These are phyloP conservation scores for Sarcophaga carnaria DNA, from an alignment of 2,888 invertebrate genomes.

Conservation along the genomic window DNA sequence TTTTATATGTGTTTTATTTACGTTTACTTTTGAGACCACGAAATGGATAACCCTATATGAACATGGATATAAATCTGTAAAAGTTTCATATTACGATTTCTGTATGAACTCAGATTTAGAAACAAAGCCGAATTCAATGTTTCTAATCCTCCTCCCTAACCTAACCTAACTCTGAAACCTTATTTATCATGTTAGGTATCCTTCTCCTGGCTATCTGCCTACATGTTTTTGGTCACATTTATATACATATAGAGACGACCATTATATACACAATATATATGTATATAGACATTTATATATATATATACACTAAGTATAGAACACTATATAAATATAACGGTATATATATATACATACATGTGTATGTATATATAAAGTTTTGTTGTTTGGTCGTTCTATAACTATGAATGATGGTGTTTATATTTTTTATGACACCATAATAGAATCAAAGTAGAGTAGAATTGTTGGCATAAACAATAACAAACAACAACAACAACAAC, in stretches of 20 bases:
- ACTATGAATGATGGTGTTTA: slow-evolving; percentile 50
- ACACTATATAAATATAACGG: too few relatives aligned
- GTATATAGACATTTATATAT: too few relatives aligned
- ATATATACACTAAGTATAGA: too few relatives aligned
- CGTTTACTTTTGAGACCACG: too few relatives aligned
- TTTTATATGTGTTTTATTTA: too few relatives aligned
- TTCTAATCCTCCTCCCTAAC: too few relatives aligned
- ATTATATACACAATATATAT: slow-evolving; percentile 3
- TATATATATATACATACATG: slow-evolving; percentile 7
- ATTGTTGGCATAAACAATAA: slow-evolving; percentile 22
- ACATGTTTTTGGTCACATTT: slow-evolving; percentile 16
- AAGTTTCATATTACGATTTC: too few relatives aligned
- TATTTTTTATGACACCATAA: slow-evolving; percentile 57
- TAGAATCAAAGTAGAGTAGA: slow-evolving; percentile 30
- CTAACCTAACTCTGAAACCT: not conserved
- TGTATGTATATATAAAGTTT: not conserved
- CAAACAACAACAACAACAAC: not conserved
- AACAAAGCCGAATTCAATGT: too few relatives aligned
- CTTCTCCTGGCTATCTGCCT: slow-evolving; percentile 26
- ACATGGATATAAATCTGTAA: too few relatives aligned
- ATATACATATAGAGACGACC: not conserved
- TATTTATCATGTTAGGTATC: not conserved
- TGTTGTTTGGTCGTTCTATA: slow-evolving; percentile 20
- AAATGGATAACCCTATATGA: too few relatives aligned
- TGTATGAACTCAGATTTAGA: too few relatives aligned